phyloP scores from a whole-genome alignment of 2,113 vertebrate genomes.

The Hippoglossus stenolepis region DNA sequence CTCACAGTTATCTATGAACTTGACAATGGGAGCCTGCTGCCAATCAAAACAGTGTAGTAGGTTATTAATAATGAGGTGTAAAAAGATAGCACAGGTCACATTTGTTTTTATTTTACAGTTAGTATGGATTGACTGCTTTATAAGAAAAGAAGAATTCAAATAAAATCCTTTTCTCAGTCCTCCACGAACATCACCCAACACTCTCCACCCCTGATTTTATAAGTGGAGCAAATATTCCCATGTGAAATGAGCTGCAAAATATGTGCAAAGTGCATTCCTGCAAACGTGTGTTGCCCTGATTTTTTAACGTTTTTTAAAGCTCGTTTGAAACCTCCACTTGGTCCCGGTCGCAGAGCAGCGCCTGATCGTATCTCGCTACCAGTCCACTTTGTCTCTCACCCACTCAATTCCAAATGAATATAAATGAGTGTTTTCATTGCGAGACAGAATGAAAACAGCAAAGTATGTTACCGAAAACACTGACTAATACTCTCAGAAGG shows the following conservation, averaged over 20 bases:
- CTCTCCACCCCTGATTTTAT: slow-evolving; percentile 44
- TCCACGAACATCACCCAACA: slow-evolving; percentile 68
- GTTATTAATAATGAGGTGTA: slow-evolving; percentile 46
- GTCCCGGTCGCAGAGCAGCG: slow-evolving; percentile 38
- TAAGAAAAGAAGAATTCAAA: slow-evolving; percentile 55
- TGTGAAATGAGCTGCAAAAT: slow-evolving; percentile 63
- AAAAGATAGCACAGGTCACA: slow-evolving; percentile 35
- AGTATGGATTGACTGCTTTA: slow-evolving; percentile 39
- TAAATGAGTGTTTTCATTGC: slow-evolving; percentile 83
- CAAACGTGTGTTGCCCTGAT: slow-evolving; percentile 51
- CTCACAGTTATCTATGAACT: slow-evolving; percentile 12
- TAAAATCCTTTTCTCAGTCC: slow-evolving; percentile 48
- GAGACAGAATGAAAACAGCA: slow-evolving; percentile 73
- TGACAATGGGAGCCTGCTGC: slow-evolving; percentile 29
- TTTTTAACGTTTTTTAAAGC: slow-evolving; percentile 9
- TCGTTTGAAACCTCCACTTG: slow-evolving; percentile 41
- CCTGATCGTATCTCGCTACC: slow-evolving; percentile 72
- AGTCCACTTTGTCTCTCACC: slow-evolving; percentile 67
- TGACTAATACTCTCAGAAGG: slow-evolving; percentile 64
- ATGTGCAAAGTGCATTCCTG: slow-evolving; percentile 71
- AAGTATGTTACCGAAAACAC: slow-evolving; percentile 82
- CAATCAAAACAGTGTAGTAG: slow-evolving; percentile 40
- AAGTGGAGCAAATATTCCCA: slow-evolving; percentile 76
- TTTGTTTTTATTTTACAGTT: slow-evolving; percentile 24
- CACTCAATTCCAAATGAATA: slow-evolving; percentile 78